Percentiles rank a stretch among this genome's conserved stretches.
Evolutionary conservation across 2,113 vertebrate genomes (phyloP).

Genomic region (Aptenodytes patagonicus): DNA sequence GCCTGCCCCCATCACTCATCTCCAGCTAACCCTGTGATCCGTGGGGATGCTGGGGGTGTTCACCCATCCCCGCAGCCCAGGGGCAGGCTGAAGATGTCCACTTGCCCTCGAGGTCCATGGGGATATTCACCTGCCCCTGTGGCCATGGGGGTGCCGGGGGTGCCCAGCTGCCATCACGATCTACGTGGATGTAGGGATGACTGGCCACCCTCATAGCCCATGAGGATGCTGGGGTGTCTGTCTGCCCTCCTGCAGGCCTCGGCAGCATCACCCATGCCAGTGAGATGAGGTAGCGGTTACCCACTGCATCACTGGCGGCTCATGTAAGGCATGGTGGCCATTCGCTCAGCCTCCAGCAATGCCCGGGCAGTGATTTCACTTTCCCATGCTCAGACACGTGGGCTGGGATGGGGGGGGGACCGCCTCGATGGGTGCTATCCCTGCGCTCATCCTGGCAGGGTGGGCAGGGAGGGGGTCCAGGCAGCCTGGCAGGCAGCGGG

Average conservation of each 20-base stretch:
- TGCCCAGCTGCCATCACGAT: background rate
- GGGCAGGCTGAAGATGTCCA: background rate
- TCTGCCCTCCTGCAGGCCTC: background rate
- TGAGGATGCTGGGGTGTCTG: background rate
- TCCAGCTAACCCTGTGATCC: background rate
- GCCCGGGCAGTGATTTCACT: slow-evolving; percentile 16
- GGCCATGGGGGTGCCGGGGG: background rate
- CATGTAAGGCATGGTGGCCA: background rate
- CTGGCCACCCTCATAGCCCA: rapidly evolving
- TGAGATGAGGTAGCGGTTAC: background rate
- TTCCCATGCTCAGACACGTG: slow-evolving; percentile 37
- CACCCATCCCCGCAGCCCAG: background rate
- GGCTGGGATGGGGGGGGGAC: background rate
- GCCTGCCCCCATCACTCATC: background rate
- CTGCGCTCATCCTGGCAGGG: background rate
- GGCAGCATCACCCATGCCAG: background rate
- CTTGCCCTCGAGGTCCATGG: background rate
- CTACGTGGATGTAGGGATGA: background rate
- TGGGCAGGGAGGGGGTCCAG: background rate
- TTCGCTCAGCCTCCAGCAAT: slow-evolving; percentile 24
- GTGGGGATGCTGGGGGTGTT: background rate
- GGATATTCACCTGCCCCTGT: background rate
- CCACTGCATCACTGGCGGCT: background rate
- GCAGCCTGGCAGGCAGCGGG: background rate
- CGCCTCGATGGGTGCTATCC: background rate